A percentile compares a stretch with the other conserved stretches of the same genome.
phyloP scores from a whole-genome alignment of 2,797 vertebrate genomes.

The Pantherophis vulpinus region DNA sequence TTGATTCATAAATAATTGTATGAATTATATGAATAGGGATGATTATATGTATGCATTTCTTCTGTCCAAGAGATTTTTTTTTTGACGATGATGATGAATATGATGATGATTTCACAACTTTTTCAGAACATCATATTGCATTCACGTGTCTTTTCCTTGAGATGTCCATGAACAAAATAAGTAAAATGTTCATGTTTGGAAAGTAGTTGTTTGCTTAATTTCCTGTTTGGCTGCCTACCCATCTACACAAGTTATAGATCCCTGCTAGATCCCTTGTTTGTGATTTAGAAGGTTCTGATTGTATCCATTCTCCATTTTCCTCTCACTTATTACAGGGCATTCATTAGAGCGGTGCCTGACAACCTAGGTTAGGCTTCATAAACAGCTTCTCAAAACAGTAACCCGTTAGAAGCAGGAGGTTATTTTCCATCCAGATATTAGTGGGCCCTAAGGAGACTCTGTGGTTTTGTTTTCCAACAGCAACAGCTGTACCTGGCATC shows the following conservation, averaged over 20 bases:
- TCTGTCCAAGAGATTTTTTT: not conserved
- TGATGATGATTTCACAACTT: not conserved
- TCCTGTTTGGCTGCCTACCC: not conserved
- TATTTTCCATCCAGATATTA: not conserved
- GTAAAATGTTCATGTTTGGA: not conserved
- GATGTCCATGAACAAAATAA: not conserved
- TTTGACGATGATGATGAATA: no score
- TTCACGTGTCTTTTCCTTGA: not conserved
- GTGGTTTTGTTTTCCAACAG: conserved; percentile 63
- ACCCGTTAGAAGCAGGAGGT: not conserved
- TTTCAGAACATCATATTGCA: not conserved
- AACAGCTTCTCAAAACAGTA: not conserved
- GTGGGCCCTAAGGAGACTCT: not conserved
- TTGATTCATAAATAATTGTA: not conserved
- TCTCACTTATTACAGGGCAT: no score
- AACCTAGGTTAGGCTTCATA: not conserved
- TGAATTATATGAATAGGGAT: not conserved
- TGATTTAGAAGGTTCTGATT: not conserved
- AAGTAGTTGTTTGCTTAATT: not conserved
- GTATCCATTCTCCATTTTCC: not conserved
- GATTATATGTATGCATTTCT: not conserved
- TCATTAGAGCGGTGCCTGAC: not conserved
- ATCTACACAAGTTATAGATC: not conserved
- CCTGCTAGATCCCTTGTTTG: not conserved
- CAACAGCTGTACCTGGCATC: conserved; percentile 94